Percentiles rank a stretch among this genome's conserved stretches.
Evolutionary conservation across 2,888 invertebrate genomes (phyloP).

Genomic region (Unio delphinus): DNA sequence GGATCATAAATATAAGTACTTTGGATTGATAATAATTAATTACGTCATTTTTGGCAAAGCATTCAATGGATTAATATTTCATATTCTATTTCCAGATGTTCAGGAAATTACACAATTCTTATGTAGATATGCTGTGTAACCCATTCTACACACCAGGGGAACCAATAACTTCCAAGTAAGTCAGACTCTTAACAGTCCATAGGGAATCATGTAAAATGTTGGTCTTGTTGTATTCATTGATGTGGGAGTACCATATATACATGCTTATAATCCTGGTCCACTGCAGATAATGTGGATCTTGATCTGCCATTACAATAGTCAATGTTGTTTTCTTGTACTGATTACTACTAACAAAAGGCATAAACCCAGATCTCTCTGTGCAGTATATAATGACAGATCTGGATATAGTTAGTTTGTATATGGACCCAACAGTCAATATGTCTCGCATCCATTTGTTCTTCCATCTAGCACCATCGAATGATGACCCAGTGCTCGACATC

Average conservation of each 20-base stretch:
- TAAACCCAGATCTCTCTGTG: too few species aligned
- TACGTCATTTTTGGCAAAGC: neutral
- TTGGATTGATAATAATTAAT: too few species aligned
- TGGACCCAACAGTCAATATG: too few species aligned
- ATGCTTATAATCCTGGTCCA: neutral
- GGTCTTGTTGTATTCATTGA: neutral
- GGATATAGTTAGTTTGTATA: too few species aligned
- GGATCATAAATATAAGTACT: too few species aligned
- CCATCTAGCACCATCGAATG: too few species aligned
- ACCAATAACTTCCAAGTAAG: constrained; percentile 88
- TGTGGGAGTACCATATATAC: neutral
- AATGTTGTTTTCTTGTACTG: constrained; percentile 14
- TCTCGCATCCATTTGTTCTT: too few species aligned
- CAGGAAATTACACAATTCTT: constrained; percentile 90
- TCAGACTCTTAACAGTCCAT: neutral
- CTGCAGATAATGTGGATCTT: too few species aligned
- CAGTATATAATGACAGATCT: too few species aligned
- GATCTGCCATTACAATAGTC: constrained; percentile 26
- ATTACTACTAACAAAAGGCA: too few species aligned
- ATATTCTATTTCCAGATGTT: constrained; percentile 78
- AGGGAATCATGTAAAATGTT: neutral
- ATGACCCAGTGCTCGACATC: too few species aligned
- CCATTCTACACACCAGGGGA: constrained; percentile 97
- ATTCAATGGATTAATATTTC: neutral
- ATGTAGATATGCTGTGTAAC: constrained; percentile 95